Percentiles rank a stretch among this genome's conserved stretches.
phyloP scores from a whole-genome alignment of 2,113 vertebrate genomes.

The Astur gentilis region DNA sequence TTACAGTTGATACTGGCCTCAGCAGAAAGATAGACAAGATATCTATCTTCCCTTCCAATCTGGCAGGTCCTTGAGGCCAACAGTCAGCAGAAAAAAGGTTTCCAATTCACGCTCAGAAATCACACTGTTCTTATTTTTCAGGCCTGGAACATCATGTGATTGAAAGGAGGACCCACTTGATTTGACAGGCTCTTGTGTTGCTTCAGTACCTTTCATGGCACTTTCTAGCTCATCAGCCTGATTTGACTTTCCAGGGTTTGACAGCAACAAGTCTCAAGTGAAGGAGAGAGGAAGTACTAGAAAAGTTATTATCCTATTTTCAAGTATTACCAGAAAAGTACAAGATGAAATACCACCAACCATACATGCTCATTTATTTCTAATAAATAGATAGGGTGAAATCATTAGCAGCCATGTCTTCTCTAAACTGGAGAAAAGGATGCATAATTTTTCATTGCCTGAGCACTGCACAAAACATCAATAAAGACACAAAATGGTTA shows the following conservation, averaged over 20 bases:
- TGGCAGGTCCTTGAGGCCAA: not conserved
- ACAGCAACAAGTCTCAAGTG: constrained; percentile 32
- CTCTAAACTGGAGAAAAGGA: not conserved
- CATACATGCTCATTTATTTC: not conserved
- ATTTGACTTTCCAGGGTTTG: not conserved
- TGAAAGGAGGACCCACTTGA: constrained; percentile 24
- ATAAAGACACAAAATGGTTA: not conserved
- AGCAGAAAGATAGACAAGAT: not conserved
- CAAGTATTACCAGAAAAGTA: not conserved
- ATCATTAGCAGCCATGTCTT: not conserved
- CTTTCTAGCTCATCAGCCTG: not conserved
- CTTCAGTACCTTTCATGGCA: constrained; percentile 48
- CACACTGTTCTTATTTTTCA: not conserved
- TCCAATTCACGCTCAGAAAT: constrained; percentile 20
- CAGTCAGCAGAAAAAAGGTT: not conserved
- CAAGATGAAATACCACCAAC: not conserved
- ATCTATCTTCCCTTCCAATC: not conserved
- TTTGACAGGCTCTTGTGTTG: constrained; percentile 39
- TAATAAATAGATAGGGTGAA: not conserved
- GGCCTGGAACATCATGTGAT: not conserved
- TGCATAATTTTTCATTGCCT: not conserved
- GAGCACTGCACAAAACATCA: not conserved
- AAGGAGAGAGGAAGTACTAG: not conserved
- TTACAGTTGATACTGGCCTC: not conserved
- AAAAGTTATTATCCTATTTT: constrained; percentile 22